phyloP scores from a whole-genome alignment of 2,113 vertebrate species.

The Passer domesticus region DNA sequence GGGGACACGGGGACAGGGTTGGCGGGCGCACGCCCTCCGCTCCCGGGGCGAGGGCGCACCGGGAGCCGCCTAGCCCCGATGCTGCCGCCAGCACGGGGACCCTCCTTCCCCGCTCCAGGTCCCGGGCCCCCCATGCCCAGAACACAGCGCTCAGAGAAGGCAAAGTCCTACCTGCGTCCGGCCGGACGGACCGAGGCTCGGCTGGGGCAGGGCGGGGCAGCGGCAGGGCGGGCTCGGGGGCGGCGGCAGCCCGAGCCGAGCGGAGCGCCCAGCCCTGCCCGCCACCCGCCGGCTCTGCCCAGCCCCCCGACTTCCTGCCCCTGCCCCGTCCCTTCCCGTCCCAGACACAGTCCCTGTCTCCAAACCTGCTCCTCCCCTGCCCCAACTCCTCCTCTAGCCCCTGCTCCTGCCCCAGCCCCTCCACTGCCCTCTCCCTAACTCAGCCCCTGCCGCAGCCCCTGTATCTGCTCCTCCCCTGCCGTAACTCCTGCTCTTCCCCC shows the following conservation, averaged over 20 bases:
- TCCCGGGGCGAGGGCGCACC: neutral
- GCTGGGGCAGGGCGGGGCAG: neutral
- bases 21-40: neutral
- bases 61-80: neutral
- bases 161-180: conserved; percentile 14
- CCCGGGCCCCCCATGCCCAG: neutral
- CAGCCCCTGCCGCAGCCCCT: neutral
- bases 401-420: neutral
- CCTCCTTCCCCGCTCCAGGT: neutral
- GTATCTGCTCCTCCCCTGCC: neutral
- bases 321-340: neutral
- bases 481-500: neutral
- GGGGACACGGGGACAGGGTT: neutral
- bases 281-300: neutral
- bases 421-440: neutral
- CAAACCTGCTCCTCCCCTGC: neutral
- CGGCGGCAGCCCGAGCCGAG: neutral
- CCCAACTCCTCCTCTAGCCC: neutral
- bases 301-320: neutral
- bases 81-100: neutral
- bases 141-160: neutral
- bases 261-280: neutral
- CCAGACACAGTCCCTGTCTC: neutral
- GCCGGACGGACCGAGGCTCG: neutral
- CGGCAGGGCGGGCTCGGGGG: neutral